Conservation (phyloP, 2,113 vertebrate genomes). For the Otocyon megalotis region DNA sequence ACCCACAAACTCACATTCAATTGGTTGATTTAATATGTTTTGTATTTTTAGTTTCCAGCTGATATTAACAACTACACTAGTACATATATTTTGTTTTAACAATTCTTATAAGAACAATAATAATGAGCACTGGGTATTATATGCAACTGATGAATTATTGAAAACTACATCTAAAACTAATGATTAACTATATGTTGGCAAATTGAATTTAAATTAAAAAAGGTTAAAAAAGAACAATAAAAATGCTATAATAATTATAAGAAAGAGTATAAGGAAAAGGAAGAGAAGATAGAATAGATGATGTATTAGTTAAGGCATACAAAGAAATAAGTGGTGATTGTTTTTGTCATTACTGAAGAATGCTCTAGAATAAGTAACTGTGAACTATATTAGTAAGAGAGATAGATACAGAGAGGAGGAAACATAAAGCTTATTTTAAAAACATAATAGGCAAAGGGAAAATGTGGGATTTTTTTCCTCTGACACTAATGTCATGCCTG, state of each 20-base stretch:
- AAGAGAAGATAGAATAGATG: neutral
- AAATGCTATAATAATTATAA: neutral
- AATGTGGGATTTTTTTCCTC: neutral
- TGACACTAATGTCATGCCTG: neutral
- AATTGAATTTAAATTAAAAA: too few relatives aligned
- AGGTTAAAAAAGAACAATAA: too few relatives aligned
- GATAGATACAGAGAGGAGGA: neutral
- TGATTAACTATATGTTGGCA: too few relatives aligned
- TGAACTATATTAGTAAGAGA: neutral
- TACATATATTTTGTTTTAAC: neutral
- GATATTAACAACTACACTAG: neutral
- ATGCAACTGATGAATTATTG: too few relatives aligned
- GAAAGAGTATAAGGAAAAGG: neutral
- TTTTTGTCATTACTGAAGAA: neutral
- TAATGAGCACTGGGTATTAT: too few relatives aligned
- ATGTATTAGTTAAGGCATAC: neutral
- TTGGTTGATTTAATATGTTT: neutral
- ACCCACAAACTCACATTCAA: neutral
- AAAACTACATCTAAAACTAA: too few relatives aligned
- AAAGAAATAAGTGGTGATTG: neutral
- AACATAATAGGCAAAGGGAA: neutral
- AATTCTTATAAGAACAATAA: neutral
- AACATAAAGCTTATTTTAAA: conserved; percentile 21
- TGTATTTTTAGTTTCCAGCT: neutral
- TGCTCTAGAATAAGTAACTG: neutral